Percentiles rank a stretch among this genome's conserved stretches.
phyloP scores from a whole-genome alignment of 2,888 invertebrate genomes.

The Hypena proboscidalis region DNA sequence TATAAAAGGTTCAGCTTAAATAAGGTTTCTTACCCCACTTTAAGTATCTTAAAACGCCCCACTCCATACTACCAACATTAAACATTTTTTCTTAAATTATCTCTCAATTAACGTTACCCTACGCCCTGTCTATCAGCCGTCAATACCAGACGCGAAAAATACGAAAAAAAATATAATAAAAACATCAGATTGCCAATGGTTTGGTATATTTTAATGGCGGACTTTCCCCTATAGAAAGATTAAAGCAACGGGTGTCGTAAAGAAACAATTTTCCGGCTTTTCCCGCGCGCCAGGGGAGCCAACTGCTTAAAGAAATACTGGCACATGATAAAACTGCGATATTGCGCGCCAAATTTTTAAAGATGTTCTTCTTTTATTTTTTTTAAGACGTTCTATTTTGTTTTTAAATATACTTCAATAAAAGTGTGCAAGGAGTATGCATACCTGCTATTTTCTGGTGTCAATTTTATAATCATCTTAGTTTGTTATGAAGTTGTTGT shows the following conservation, averaged over 20 bases:
- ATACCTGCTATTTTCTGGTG: too few species aligned
- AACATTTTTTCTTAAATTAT: conserved; percentile 15
- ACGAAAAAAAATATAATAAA: conserved; percentile 79
- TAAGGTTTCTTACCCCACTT: too few species aligned
- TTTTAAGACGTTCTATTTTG: not conserved
- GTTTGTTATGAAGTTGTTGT: too few species aligned
- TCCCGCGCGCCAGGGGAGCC: conserved; percentile 64
- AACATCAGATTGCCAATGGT: conserved; percentile 69
- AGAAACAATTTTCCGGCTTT: conserved; percentile 82
- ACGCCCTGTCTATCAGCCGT: conserved; percentile 52
- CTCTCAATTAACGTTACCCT: conserved; percentile 21
- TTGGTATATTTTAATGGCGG: conserved; percentile 47
- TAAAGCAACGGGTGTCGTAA: conserved; percentile 80
- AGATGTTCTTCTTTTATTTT: conserved; percentile 1
- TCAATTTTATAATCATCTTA: too few species aligned
- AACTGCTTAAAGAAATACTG: conserved; percentile 67
- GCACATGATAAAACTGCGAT: conserved; percentile 79
- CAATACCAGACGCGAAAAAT: conserved; percentile 63
- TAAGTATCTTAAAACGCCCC: conserved; percentile 2
- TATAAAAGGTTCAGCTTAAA: too few species aligned
- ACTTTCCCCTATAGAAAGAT: conserved; percentile 62
- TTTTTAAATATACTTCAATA: not conserved
- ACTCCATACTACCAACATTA: conserved; percentile 9
- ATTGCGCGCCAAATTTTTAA: conserved; percentile 44
- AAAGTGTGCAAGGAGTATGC: not conserved